Evolutionary conservation across 2,888 invertebrate species (phyloP).

Genomic region (Noctua janthina): DNA sequence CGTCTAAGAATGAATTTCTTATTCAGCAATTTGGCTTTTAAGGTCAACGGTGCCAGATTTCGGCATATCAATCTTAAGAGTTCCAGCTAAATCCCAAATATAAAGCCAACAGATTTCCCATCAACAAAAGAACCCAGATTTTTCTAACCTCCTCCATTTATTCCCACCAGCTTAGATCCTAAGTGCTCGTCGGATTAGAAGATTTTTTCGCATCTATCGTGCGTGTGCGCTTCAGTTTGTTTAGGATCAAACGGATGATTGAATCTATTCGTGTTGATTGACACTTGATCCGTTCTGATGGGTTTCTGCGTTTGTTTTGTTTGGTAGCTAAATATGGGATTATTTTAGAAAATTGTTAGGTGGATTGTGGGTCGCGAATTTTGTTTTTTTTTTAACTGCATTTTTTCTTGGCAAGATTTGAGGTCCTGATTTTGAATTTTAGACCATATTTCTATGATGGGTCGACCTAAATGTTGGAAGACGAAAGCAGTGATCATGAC

Average conservation of each 20-base stretch:
- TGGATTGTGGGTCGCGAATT: background rate
- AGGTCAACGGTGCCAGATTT: background rate
- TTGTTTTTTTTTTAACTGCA: background rate
- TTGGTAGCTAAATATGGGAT: constrained; percentile 50
- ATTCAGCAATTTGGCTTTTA: background rate
- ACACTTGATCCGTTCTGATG: constrained; percentile 75
- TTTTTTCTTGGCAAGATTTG: background rate
- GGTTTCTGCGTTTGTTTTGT: constrained; percentile 62
- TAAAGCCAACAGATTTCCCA: background rate
- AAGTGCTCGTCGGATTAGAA: constrained; percentile 58
- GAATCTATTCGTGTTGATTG: constrained; percentile 78
- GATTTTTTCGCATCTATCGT: constrained; percentile 70
- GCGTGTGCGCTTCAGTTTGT: constrained; percentile 75
- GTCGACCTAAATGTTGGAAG: background rate
- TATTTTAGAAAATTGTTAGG: constrained; percentile 54
- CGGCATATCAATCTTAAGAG: background rate
- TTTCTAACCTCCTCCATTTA: constrained; percentile 12
- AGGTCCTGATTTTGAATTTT: background rate
- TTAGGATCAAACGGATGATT: constrained; percentile 79
- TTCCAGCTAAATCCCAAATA: background rate
- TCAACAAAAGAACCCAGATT: background rate
- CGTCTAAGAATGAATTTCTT: background rate
- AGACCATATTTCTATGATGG: fast-evolving
- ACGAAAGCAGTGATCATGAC: background rate
- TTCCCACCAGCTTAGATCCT: constrained; percentile 46